phyloP scores from a whole-genome alignment of 2,888 invertebrate genomes.

The Mythimna loreyi region DNA sequence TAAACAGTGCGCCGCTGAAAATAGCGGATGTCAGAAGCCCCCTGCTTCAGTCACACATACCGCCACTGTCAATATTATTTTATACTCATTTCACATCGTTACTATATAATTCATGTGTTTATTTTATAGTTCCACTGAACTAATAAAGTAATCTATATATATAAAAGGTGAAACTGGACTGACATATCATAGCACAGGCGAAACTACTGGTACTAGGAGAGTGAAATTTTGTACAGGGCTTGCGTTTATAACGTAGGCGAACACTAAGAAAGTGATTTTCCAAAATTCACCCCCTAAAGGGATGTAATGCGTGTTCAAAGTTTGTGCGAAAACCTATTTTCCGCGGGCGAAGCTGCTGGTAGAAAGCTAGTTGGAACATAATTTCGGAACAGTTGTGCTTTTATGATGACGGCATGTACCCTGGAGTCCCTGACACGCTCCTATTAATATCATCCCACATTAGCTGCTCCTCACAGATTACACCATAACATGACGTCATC shows the following conservation, averaged over 20 bases:
- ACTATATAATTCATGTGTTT: slow-evolving; percentile 10
- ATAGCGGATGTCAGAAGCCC: slow-evolving; percentile 46
- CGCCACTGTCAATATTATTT: slow-evolving; percentile 50
- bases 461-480: slow-evolving; percentile 47
- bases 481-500: slow-evolving; percentile 59
- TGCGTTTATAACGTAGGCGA: too few relatives aligned
- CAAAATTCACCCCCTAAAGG: too few relatives aligned
- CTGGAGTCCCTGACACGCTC: slow-evolving; percentile 63
- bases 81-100: slow-evolving; percentile 21
- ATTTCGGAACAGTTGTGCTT: slow-evolving; percentile 35
- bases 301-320: too few relatives aligned
- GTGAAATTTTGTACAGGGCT: too few relatives aligned
- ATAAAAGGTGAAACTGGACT: too few relatives aligned
- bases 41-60: slow-evolving; percentile 49
- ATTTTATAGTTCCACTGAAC: slow-evolving; percentile 49
- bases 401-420: slow-evolving; percentile 39
- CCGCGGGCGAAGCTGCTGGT: too few relatives aligned
- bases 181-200: too few relatives aligned
- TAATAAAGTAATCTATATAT: slow-evolving; percentile 60
- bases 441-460: slow-evolving; percentile 62
- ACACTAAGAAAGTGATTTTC: too few relatives aligned
- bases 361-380: slow-evolving; percentile 55
- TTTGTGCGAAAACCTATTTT: too few relatives aligned
- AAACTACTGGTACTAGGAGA: too few relatives aligned
- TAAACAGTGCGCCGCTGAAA: slow-evolving; percentile 42